Evolutionary conservation across 2,797 vertebrate species (phyloP).

Genomic region (Gambelia wislizenii): DNA sequence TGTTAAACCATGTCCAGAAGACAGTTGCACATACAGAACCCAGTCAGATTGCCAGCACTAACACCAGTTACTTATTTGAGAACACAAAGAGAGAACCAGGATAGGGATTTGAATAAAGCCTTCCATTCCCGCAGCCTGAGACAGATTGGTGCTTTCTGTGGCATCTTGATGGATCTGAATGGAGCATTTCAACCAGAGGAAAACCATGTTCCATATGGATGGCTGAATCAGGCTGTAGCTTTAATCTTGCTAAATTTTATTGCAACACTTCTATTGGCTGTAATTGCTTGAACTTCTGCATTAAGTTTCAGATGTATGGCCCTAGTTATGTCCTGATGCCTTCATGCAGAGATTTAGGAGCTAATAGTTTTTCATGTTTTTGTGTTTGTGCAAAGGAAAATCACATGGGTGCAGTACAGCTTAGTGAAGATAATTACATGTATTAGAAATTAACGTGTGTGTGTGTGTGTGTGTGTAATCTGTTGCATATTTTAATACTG

Average conservation of each 20-base stretch:
- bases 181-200: not conserved
- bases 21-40: not conserved
- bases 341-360: conserved; percentile 8
- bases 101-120: not conserved
- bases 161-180: not conserved
- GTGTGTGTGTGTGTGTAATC: no score
- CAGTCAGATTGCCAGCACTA: not conserved
- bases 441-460: not conserved
- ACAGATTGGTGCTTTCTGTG: not conserved
- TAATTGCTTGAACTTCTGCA: conserved; percentile 4
- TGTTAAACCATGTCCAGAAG: not conserved
- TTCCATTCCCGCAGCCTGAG: not conserved
- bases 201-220: not conserved
- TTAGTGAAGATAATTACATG: conserved; percentile 1
- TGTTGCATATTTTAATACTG: not conserved
- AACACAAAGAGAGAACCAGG: not conserved
- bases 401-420: not conserved
- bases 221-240: not conserved
- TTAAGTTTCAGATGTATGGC: conserved; percentile 16
- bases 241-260: conserved; percentile 1
- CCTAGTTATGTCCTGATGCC: not conserved
- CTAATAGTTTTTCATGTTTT: not conserved
- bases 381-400: conserved; percentile 11
- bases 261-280: not conserved
- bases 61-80: not conserved